A percentile compares a stretch with the other conserved stretches of the same genome.
Evolutionary conservation across 2,888 invertebrate genomes (phyloP).

Genomic region (Elmis aenea): DNA sequence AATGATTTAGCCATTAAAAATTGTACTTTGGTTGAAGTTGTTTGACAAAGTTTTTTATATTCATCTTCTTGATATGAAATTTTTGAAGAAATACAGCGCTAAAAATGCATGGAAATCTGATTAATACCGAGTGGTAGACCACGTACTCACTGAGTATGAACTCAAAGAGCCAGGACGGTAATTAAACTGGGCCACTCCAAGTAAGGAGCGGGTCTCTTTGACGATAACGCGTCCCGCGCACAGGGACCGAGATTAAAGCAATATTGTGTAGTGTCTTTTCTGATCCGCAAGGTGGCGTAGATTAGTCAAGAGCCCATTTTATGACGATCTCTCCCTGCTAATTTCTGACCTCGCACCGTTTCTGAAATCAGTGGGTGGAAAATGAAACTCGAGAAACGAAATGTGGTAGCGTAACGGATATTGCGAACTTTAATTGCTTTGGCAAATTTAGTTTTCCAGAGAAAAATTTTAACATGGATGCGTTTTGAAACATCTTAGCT

Average conservation of each 20-base stretch:
- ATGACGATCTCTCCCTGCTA: slow-evolving; percentile 17
- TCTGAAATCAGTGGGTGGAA: slow-evolving; percentile 11
- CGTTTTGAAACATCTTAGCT: too few species aligned
- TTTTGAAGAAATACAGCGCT: too few species aligned
- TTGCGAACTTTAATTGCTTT: not conserved
- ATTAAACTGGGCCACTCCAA: slow-evolving; percentile 27
- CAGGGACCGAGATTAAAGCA: slow-evolving; percentile 37
- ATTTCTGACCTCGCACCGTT: slow-evolving; percentile 18
- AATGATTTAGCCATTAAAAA: too few species aligned
- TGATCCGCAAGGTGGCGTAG: slow-evolving; percentile 26
- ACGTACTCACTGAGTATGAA: slow-evolving; percentile 14
- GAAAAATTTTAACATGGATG: too few species aligned
- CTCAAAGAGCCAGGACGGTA: slow-evolving; percentile 25
- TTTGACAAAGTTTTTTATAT: too few species aligned
- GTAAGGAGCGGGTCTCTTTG: slow-evolving; percentile 33
- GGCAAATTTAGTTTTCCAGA: too few species aligned
- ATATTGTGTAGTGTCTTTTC: slow-evolving; percentile 38
- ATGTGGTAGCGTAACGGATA: not conserved
- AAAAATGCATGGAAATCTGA: slow-evolving; percentile 33
- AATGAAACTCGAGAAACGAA: slow-evolving; percentile 8
- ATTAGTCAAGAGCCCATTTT: slow-evolving; percentile 24
- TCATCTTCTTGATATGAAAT: too few species aligned
- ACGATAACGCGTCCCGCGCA: slow-evolving; percentile 31
- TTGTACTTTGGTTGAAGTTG: too few species aligned
- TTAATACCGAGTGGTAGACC: slow-evolving; percentile 29